Evolutionary conservation across 2,797 vertebrate genomes (phyloP).

Genomic region (Dipus sagitta): DNA sequence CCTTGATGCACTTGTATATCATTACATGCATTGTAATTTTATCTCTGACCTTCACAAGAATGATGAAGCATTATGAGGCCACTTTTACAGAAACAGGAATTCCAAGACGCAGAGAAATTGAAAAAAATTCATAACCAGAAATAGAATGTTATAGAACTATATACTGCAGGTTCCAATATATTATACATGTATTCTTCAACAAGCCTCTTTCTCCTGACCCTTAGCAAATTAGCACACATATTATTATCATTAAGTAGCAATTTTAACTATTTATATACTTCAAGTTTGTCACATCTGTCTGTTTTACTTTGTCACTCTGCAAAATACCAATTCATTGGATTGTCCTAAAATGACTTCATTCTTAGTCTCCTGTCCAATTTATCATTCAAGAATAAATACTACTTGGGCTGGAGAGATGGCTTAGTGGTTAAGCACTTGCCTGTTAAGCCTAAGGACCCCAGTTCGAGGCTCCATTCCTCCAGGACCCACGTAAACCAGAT

Average conservation of each 20-base stretch:
- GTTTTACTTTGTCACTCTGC: neutral
- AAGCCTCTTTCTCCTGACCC: neutral
- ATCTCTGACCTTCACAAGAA: neutral
- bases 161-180: neutral
- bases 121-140: neutral
- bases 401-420: neutral
- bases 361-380: neutral
- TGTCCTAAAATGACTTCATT: conserved; percentile 33
- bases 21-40: neutral
- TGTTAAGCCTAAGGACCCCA: neutral
- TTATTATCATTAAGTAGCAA: neutral
- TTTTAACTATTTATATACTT: neutral
- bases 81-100: conserved; percentile 30
- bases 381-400: conserved; percentile 17
- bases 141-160: neutral
- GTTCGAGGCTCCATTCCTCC: no score
- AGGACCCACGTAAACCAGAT: no score
- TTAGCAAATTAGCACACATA: conserved; percentile 9
- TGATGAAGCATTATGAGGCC: neutral
- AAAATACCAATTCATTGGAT: conserved; percentile 17
- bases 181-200: neutral
- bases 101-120: conserved; percentile 3
- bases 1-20: neutral
- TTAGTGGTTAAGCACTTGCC: neutral
- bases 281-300: neutral